Base-by-base conservation (phyloP, 2,113 vertebrate species). In the Isurus oxyrinchus region DNA sequence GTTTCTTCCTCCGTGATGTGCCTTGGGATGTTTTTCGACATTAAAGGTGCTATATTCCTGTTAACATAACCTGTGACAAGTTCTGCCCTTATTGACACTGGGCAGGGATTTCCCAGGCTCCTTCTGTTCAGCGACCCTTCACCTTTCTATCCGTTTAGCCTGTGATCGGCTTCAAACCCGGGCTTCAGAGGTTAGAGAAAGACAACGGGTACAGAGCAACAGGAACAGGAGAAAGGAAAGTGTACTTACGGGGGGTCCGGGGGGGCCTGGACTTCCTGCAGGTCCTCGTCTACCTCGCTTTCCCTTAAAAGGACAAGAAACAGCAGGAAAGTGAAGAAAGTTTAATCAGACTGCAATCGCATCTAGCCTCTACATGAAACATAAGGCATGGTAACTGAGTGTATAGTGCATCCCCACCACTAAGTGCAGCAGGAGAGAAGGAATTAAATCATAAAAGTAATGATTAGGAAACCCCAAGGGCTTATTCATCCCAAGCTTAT, bases 221-320 rank as follows among this genome's bases (percentile, higher is more conserved):
- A 72, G 10, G 4, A 16, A 7, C 27, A 40, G 94, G 40, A 90
- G 44, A 96, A 87, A 87, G 95, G 23, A 35, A 61, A 55, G 8
- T 8, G 59, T 98, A 98, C 98, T 98, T 96, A 98, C 98, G 35
- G 98, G 98, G 40, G 97, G 98, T 97, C 98, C 98, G 44, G 98
- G 98, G n/a, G 97, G 97, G 27, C 98, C 98, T 0, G 97, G 97
- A 93, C 97, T 98, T 96, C 98, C 98, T 96, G 98, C 97, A 55
- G 97, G 97, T 11, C 98, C 98, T 96, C 98, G 97, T 97, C 98
- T 98, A 63, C 98, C 98, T 97, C 98, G 96, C 96, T 98, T 98
- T 96, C 98, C 98, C 98, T 98, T 8, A 76, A 96, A 79, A 97
- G 97, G 97, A 10, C 96, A 96, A 96, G 97, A 95, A 1, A 94